Evolutionary conservation across 2,113 vertebrate species (phyloP).

Genomic region (Caracal caracal): DNA sequence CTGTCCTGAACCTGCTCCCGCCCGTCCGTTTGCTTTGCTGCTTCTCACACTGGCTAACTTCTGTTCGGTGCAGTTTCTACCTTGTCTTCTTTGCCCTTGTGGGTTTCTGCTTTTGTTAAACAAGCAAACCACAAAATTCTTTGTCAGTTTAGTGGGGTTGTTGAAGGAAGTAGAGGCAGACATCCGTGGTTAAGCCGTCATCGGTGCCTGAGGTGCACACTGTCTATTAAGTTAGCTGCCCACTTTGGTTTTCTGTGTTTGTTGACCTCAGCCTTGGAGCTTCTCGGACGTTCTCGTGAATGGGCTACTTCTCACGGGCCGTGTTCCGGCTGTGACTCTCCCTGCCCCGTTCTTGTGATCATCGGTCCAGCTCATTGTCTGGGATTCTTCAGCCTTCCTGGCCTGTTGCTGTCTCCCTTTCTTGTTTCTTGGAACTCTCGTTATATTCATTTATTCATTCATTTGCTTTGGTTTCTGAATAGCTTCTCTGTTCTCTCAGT

Average conservation of each 20-base stretch:
- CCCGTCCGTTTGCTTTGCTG: neutral
- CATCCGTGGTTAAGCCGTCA: neutral
- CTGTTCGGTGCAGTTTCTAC: neutral
- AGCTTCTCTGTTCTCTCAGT: neutral
- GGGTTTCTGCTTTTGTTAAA: neutral
- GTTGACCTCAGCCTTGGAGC: neutral
- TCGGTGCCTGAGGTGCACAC: neutral
- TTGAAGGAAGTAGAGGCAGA: neutral
- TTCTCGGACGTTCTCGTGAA: neutral
- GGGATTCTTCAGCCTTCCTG: neutral
- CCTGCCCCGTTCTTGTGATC: no score
- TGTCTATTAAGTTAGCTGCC: neutral
- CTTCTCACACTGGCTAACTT: neutral
- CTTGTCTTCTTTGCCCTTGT: neutral
- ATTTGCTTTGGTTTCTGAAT: neutral
- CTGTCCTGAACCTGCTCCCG: neutral
- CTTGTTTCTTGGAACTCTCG: neutral
- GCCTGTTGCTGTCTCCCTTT: neutral
- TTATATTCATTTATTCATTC: neutral
- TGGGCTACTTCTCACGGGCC: accelerated
- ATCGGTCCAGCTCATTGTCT: neutral
- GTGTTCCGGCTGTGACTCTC: neutral
- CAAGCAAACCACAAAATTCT: neutral
- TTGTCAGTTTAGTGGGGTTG: neutral
- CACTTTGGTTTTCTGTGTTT: neutral